Conservation (phyloP, 2,888 invertebrate species). For the Brassicogethes aeneus region DNA sequence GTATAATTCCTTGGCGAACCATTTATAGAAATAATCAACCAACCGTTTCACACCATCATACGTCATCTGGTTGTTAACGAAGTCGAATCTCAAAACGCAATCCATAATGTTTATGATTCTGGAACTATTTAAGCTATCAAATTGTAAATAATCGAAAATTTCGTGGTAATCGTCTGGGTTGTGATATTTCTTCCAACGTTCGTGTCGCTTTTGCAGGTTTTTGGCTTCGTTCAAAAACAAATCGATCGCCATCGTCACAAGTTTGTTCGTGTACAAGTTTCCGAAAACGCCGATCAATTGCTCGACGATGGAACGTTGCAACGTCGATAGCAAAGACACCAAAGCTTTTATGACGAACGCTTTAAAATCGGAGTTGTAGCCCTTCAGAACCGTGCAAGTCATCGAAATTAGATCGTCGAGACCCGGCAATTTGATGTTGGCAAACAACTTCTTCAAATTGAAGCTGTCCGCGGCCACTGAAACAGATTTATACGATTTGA, state of each 20-base stretch:
- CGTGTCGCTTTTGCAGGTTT: neutral
- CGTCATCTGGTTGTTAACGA: constrained; percentile 11
- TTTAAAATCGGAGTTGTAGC: neutral
- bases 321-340: neutral
- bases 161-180: neutral
- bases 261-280: neutral
- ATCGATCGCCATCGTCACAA: neutral
- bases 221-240: neutral
- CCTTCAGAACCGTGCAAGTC: constrained; percentile 13
- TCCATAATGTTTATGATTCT: neutral
- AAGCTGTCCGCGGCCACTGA: constrained; percentile 8
- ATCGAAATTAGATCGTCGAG: constrained; percentile 13
- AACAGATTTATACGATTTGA: constrained; percentile 10
- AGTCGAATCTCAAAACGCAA: constrained; percentile 6
- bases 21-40: constrained; percentile 18
- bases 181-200: neutral
- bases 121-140: neutral
- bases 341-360: neutral
- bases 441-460: neutral
- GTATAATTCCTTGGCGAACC: constrained; percentile 16
- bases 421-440: too few relatives aligned
- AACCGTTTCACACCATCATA: constrained; percentile 17
- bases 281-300: neutral
- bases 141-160: neutral
- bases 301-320: neutral